Conservation (phyloP, 2,888 invertebrate species). For the Dasypolia templi region DNA sequence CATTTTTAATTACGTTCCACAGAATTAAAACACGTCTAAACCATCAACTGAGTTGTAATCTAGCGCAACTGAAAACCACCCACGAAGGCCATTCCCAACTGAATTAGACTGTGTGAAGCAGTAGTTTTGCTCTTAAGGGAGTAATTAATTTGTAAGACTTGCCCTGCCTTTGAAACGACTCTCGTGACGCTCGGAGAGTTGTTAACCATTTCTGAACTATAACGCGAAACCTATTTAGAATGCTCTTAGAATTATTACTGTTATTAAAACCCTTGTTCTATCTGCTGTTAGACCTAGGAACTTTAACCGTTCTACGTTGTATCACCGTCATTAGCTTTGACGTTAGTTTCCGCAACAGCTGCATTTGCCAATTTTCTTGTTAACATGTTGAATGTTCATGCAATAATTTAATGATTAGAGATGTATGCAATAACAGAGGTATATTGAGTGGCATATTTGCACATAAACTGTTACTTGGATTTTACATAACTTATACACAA, state of each 20-base stretch:
- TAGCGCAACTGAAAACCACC: conserved; percentile 51
- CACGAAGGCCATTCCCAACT: conserved; percentile 69
- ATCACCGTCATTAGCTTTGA: conserved; percentile 36
- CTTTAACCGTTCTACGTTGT: conserved; percentile 29
- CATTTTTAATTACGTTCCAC: conserved; percentile 37
- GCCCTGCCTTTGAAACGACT: conserved; percentile 75
- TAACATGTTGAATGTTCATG: conserved; percentile 39
- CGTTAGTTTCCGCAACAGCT: conserved; percentile 46
- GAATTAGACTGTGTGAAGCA: conserved; percentile 75
- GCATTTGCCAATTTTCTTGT: conserved; percentile 41
- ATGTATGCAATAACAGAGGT: conserved; percentile 38
- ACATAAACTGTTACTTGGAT: conserved; percentile 32
- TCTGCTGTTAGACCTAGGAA: conserved; percentile 12
- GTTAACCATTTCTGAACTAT: conserved; percentile 75
- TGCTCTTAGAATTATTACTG: conserved; percentile 45
- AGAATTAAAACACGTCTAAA: conserved; percentile 52
- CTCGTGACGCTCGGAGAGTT: conserved; percentile 63
- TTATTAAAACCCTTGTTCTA: conserved; percentile 23
- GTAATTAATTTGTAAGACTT: conserved; percentile 82
- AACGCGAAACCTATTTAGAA: conserved; percentile 63
- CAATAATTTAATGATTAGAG: conserved; percentile 37
- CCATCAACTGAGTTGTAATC: conserved; percentile 64
- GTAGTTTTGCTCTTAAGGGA: conserved; percentile 75
- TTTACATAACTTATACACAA: conserved; percentile 21
- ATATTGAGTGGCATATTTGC: conserved; percentile 27